These are phyloP conservation scores for Glyphotaelius pellucidus DNA, from an alignment of 2,888 invertebrate species.

Conservation along the genomic window DNA sequence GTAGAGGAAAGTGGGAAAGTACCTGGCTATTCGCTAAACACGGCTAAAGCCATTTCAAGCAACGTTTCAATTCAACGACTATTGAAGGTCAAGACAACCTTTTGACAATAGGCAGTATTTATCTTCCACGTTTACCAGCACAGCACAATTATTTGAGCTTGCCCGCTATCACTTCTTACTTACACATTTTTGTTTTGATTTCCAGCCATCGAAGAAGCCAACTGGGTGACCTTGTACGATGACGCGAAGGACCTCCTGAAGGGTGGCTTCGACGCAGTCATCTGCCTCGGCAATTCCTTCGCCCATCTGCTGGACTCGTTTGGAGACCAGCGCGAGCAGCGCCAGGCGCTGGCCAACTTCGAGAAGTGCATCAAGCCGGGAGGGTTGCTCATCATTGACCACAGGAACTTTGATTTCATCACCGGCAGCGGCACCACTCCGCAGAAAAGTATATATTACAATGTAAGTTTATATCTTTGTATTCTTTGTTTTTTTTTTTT, in stretches of 20 bases:
- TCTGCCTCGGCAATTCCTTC: constrained; percentile 94
- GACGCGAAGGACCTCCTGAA: constrained; percentile 80
- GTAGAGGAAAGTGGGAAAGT: no score
- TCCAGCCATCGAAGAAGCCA: constrained; percentile 93
- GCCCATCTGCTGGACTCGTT: constrained; percentile 90
- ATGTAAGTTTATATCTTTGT: constrained; percentile 78
- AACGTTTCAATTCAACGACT: no score
- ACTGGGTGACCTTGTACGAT: constrained; percentile 89
- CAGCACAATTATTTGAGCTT: no score
- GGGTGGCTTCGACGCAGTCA: constrained; percentile 90
- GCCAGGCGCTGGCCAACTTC: constrained; percentile 88
- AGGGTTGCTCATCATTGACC: constrained; percentile 90
- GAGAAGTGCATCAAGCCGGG: constrained; percentile 90
- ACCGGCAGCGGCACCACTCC: constrained; percentile 87
- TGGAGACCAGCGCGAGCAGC: constrained; percentile 89
- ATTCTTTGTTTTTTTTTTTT: no score
- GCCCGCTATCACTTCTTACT: no score
- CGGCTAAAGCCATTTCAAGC: no score
- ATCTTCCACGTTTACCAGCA: no score
- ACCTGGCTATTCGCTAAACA: no score
- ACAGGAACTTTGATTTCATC: constrained; percentile 92
- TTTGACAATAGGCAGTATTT: no score
- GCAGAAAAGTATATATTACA: constrained; percentile 91
- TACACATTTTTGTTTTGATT: background rate
- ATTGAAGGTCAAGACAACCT: no score